Base-by-base conservation (phyloP, 2,113 vertebrate genomes). In the Artemisiospiza belli region DNA sequence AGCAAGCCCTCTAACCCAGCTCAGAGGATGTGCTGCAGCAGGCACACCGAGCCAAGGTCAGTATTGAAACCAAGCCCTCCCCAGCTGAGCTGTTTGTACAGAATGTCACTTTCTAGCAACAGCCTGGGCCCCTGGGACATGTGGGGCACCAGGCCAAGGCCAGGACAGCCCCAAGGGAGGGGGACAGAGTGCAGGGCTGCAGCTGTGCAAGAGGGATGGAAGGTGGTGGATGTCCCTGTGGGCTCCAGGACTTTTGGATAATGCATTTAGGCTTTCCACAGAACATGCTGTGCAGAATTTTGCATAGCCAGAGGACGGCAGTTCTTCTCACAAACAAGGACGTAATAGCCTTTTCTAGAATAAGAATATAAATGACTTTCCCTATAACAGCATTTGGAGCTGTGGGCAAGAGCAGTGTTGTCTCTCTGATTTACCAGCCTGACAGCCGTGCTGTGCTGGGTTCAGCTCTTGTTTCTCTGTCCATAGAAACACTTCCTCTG, bases 401-500 rank as follows among this genome's bases (percentile, higher is more conserved):
- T 27, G 63, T 20, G 64, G 59, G 72, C 24, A 55, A 22, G 52
- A 0, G 1, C 14, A 1, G 9, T 1, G 15, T 30, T 69, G 0
- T 1, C 55, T 49, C 67, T 83, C 57, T 69, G 83, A 80, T 79
- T 69, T 46, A 43, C 33, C 82, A 83, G 33, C 55, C 75, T 5
- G 25, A 15, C 1, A 12, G 12, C 57, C 4, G 33, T 6, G 46
- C 47, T 52, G 33, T 6, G 46, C 47, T 52, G 39, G 5, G 54
- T 10, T 95, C 47, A 4, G 55, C 3, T 77, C 68, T 72, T 63
- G 41, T 43, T 43, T 43, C 41, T 43, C 8, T 1, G 3, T 89
- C 73, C 83, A 57, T 61, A 80, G 88, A 90, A 93, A 90, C 90
- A 61, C 52, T 94, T 96, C 80, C 83, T 74, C 57, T 8, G 8